These are phyloP conservation scores for Neolamprologus sp. DNA, from an alignment of 2,113 vertebrate genomes.

Conservation along the genomic window DNA sequence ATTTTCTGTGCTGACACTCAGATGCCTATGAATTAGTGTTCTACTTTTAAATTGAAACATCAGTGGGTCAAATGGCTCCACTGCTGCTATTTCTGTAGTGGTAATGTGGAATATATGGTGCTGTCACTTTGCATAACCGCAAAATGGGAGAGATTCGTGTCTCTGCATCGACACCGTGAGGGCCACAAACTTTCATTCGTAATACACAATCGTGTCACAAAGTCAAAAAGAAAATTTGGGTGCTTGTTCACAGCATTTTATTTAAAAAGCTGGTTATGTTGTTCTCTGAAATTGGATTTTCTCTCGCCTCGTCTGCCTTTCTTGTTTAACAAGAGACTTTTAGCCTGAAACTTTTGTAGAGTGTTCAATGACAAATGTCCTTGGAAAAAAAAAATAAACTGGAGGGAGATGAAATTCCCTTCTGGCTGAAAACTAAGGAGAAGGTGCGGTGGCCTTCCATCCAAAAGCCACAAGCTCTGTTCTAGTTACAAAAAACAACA, in stretches of 20 bases:
- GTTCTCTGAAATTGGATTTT: not conserved
- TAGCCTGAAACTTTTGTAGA: slow-evolving; percentile 27
- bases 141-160: not conserved
- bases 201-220: not conserved
- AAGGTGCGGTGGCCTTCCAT: slow-evolving; percentile 23
- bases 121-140: not conserved
- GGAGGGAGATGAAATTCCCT: slow-evolving; percentile 48
- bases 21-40: not conserved
- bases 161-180: not conserved
- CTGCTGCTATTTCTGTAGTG: not conserved
- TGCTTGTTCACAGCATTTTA: not conserved
- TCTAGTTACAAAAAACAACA: slow-evolving; percentile 39
- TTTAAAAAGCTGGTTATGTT: not conserved
- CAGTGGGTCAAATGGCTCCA: not conserved
- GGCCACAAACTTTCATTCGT: not conserved
- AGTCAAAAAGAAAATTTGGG: not conserved
- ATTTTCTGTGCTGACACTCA: not conserved
- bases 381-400: slow-evolving; percentile 26
- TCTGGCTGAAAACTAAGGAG: slow-evolving; percentile 23
- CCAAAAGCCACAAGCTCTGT: slow-evolving; percentile 36
- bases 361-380: slow-evolving; percentile 59
- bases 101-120: not conserved
- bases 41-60: not conserved
- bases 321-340: slow-evolving; percentile 30
- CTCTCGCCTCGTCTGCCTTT: not conserved